Evolutionary conservation across 2,113 vertebrate genomes (phyloP).

Genomic region (Megaptera novaeangliae): DNA sequence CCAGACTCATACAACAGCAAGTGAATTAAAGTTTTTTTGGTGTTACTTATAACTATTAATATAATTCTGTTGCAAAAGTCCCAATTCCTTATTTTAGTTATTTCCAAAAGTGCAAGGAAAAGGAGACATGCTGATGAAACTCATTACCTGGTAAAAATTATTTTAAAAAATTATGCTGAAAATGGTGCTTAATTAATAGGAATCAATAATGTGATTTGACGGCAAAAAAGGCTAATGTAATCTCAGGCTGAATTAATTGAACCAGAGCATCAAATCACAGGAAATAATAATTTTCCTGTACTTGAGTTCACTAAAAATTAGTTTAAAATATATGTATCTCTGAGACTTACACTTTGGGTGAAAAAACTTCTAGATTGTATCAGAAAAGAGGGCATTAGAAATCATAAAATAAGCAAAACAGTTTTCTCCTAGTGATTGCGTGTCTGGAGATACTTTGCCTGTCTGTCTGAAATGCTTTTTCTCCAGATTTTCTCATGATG

Average conservation of each 20-base stretch:
- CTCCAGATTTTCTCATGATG: background rate
- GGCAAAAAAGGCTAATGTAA: conserved; percentile 33
- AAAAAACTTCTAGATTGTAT: background rate
- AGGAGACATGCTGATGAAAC: conserved; percentile 23
- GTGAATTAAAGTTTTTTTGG: background rate
- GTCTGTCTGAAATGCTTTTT: background rate
- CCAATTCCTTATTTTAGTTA: conserved; percentile 27
- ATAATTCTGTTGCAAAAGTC: background rate
- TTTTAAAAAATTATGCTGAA: conserved; percentile 32
- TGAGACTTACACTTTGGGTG: background rate
- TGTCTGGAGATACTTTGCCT: background rate
- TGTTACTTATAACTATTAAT: conserved; percentile 33
- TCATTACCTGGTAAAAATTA: conserved; percentile 55
- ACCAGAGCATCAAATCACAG: background rate
- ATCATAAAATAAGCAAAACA: background rate
- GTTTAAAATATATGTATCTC: background rate
- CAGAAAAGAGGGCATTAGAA: background rate
- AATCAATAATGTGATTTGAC: conserved; percentile 35
- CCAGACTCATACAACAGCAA: background rate
- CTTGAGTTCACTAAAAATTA: conserved; percentile 32
- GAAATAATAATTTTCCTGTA: background rate
- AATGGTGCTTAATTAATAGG: conserved; percentile 49
- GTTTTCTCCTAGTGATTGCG: background rate
- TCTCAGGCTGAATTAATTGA: conserved; percentile 18
- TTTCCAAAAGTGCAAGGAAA: background rate